Percentiles rank a stretch among this genome's conserved stretches.
Evolutionary conservation across 2,113 vertebrate genomes (phyloP).

Genomic region (Atherinomorus stipes): DNA sequence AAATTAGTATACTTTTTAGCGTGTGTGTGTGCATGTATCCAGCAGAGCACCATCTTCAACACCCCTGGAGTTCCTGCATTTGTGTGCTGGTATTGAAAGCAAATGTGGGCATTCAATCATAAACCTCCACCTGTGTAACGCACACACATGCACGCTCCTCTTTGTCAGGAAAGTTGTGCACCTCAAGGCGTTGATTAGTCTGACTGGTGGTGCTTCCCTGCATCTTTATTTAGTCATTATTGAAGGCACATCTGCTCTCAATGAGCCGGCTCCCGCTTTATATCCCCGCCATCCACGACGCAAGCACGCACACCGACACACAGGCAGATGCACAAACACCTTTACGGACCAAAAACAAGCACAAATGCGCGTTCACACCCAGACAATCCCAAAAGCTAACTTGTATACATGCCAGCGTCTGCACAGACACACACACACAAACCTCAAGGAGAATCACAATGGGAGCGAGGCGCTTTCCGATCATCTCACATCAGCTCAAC

Average conservation of each 20-base stretch:
- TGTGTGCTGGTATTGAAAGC: constrained; percentile 10
- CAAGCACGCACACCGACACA: constrained; percentile 4
- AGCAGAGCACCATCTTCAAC: background rate
- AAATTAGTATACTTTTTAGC: no score
- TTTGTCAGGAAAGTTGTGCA: constrained; percentile 35
- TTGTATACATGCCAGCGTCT: constrained; percentile 8
- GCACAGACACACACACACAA: constrained; percentile 24
- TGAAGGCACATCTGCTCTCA: constrained; percentile 64
- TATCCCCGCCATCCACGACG: constrained; percentile 31
- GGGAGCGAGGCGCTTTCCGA: constrained; percentile 64
- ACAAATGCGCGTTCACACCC: background rate
- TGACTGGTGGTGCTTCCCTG: constrained; percentile 49
- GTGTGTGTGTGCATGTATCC: no score
- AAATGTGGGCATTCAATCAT: constrained; percentile 21
- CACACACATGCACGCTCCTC: background rate
- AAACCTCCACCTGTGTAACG: constrained; percentile 4
- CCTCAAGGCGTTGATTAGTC: constrained; percentile 55
- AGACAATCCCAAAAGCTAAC: background rate
- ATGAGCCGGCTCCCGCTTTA: constrained; percentile 50
- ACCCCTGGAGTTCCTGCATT: background rate
- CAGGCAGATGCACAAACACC: constrained; percentile 26
- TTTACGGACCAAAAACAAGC: constrained; percentile 21
- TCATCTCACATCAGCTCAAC: constrained; percentile 77
- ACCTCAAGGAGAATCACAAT: constrained; percentile 65
- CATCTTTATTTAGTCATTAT: constrained; percentile 66